phyloP scores from a whole-genome alignment of 2,113 vertebrate genomes.

The Neofelis nebulosa region DNA sequence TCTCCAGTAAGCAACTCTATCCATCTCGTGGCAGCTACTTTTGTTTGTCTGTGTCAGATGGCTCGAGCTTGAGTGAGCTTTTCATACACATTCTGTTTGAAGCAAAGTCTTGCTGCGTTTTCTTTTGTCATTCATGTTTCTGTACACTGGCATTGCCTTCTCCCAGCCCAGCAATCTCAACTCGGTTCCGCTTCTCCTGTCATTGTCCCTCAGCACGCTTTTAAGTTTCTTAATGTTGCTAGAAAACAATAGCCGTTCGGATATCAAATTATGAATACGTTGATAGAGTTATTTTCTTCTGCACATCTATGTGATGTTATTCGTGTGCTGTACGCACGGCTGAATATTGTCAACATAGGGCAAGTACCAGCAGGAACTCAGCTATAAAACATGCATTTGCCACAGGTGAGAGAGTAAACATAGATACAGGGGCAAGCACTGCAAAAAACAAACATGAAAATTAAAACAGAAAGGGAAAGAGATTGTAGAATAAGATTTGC shows the following conservation, averaged over 20 bases:
- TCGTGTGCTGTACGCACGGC: conserved; percentile 19
- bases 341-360: conserved; percentile 67
- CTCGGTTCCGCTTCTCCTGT: background rate
- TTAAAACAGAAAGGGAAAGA: conserved; percentile 13
- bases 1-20: conserved; percentile 28
- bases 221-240: background rate
- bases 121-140: conserved; percentile 63
- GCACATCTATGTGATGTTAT: conserved; percentile 32
- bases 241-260: conserved; percentile 4
- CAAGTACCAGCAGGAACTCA: conserved; percentile 55
- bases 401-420: conserved; percentile 72
- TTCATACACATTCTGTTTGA: conserved; percentile 69
- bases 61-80: conserved; percentile 58
- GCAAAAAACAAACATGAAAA: conserved; percentile 44
- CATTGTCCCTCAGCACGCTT: background rate
- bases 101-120: conserved; percentile 68
- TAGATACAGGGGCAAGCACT: conserved; percentile 54
- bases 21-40: conserved; percentile 42
- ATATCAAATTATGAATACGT: conserved; percentile 37
- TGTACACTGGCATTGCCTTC: conserved; percentile 33
- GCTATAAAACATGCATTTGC: conserved; percentile 71
- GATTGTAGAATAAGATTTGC: background rate
- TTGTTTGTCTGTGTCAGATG: conserved; percentile 45
- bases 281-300: background rate
- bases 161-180: background rate